Base-by-base conservation (phyloP, 1,140 invertebrate genomes). In the Drosophila nebulosa region DNA sequence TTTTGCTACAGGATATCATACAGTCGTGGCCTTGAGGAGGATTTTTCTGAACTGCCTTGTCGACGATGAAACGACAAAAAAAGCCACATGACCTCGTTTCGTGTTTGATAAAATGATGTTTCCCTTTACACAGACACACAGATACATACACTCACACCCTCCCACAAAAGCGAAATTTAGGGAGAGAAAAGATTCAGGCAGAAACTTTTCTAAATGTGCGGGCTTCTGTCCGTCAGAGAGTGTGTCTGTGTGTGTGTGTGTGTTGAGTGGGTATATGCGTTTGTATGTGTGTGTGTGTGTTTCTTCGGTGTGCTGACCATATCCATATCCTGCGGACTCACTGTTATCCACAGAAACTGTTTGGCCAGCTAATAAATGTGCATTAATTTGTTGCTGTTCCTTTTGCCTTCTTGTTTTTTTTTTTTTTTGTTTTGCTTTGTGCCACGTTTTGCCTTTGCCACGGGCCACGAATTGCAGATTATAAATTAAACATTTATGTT, bases 11-110 rank as follows among this genome's bases (percentile, higher is more conserved):
- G 39, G 39, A 46, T 46, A 46, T 21, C 2, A 46, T 1, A 46
- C 18, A 18, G 6, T 46, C 39, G 39, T 9, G 9, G 2, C 18
- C 9, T 46, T 10, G 16, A 46, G 0, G 2, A 4, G 39, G 60
- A 69, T 16, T 62, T 78, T 73, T 26, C 50, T 51, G 26, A 27
- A 58, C 21, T 16, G 26, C 39, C 39, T 46, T 46, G 4, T 32
- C 18, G 27, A 10, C 57, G 39, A 56, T 21, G 51, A 51, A 35
- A 42, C 36, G 46, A 56, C 42, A 61, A 18, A 46, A 46, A 70
- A 78, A 78, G 63, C 57, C 79, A 85, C 62, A 83, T 83, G 76
- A 79, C 80, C 79, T 73, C 67, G 62, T 79, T 79, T 75, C 60
- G 56, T 18, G 64, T 70, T 71, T 79, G 75, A 83, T 83, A 84